Evolutionary conservation across 2,113 vertebrate species (phyloP).

Genomic region (Psittacara wagleri): DNA sequence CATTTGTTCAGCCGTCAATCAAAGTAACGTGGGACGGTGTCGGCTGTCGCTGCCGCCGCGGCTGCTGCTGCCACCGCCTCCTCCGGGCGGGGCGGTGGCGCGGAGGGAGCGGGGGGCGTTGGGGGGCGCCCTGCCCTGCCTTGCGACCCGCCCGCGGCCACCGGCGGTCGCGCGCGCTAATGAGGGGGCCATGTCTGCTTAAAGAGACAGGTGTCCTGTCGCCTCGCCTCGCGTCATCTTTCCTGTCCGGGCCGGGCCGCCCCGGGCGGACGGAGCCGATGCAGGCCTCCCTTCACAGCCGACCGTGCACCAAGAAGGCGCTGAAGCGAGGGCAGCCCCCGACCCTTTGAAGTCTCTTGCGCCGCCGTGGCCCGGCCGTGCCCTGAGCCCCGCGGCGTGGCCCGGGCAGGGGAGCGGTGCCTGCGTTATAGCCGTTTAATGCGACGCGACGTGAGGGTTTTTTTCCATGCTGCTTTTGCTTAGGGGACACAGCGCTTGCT

Average conservation of each 20-base stretch:
- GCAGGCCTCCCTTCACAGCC: no score
- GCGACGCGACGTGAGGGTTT: neutral
- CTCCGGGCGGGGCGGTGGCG: slow-evolving; percentile 57
- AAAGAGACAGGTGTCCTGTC: slow-evolving; percentile 59
- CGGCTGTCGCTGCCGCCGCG: neutral
- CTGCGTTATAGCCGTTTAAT: neutral
- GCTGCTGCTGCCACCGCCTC: neutral
- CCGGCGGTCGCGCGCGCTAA: slow-evolving; percentile 57
- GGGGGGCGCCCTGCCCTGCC: neutral
- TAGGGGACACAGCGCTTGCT: neutral
- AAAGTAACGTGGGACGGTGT: slow-evolving; percentile 91
- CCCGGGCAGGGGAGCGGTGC: neutral
- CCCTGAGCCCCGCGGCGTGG: neutral
- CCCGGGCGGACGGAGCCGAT: no score
- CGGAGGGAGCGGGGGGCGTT: neutral
- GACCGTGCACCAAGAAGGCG: no score
- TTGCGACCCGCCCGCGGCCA: slow-evolving; percentile 28
- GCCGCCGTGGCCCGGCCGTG: neutral
- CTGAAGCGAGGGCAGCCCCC: no score
- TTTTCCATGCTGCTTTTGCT: neutral
- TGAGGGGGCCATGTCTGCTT: slow-evolving; percentile 74
- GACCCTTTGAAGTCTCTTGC: neutral
- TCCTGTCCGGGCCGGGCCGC: no score
- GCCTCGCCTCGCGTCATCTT: no score
- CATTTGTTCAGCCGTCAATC: slow-evolving; percentile 91